Conservation (phyloP, 2,113 vertebrate species). For the Ellobius talpinus region DNA sequence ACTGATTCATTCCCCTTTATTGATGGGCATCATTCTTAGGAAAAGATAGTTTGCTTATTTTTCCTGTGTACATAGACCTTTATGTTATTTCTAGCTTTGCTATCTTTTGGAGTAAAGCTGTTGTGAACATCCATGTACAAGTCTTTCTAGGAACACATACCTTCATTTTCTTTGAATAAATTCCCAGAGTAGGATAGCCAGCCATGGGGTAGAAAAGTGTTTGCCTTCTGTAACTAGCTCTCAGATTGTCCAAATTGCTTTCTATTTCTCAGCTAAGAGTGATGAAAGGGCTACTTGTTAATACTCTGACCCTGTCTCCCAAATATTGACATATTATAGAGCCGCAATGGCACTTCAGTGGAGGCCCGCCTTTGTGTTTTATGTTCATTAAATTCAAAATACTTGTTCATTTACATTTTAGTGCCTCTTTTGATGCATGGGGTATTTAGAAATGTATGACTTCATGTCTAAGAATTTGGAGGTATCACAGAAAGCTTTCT, state of each 20-base stretch:
- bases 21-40: neutral
- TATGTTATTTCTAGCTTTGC: neutral
- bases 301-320: neutral
- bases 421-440: neutral
- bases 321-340: neutral
- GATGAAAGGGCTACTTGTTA: neutral
- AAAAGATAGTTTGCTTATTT: neutral
- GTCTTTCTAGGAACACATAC: neutral
- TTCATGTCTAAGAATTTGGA: neutral
- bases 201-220: neutral
- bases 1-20: neutral
- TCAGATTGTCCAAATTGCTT: neutral
- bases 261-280: neutral
- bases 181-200: neutral
- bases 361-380: neutral
- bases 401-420: neutral
- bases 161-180: slow-evolving; percentile 3
- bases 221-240: neutral
- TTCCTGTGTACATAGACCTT: neutral
- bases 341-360: neutral
- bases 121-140: neutral
- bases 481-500: neutral
- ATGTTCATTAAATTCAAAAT: slow-evolving; percentile 39
- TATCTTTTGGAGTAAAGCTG: neutral
- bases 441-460: slow-evolving; percentile 16